These are phyloP conservation scores for Girardinichthys multiradiatus DNA, from an alignment of 2,113 vertebrate species.

Conservation along the genomic window DNA sequence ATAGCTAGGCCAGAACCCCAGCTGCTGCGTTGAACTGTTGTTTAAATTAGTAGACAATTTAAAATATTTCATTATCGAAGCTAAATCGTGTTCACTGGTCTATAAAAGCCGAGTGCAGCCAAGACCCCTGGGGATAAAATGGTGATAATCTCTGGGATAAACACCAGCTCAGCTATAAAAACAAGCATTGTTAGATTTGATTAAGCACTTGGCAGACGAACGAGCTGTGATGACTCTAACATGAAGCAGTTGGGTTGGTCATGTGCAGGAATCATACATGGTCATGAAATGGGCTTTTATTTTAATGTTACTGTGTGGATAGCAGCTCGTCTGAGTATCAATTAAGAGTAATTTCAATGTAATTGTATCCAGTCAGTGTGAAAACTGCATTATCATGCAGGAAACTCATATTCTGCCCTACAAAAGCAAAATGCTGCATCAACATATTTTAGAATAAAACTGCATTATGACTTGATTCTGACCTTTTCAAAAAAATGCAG, in stretches of 20 bases:
- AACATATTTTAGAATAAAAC: slow-evolving; percentile 1
- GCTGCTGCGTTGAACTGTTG: slow-evolving; percentile 63
- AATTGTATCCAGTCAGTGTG: slow-evolving; percentile 29
- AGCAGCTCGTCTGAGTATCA: slow-evolving; percentile 42
- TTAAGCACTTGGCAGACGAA: slow-evolving; percentile 30
- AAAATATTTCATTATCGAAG: slow-evolving; percentile 64
- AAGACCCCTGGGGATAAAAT: slow-evolving; percentile 20
- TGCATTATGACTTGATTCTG: slow-evolving; percentile 15
- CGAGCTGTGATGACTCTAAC: slow-evolving; percentile 34
- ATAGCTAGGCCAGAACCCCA: slow-evolving; percentile 61
- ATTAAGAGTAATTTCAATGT: slow-evolving; percentile 61
- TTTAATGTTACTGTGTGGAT: slow-evolving; percentile 44
- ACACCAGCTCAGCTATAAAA: slow-evolving; percentile 45
- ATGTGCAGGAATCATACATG: slow-evolving; percentile 42
- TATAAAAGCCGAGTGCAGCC: slow-evolving; percentile 19
- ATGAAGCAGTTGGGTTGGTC: slow-evolving; percentile 42
- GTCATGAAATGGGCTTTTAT: slow-evolving; percentile 20
- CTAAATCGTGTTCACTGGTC: slow-evolving; percentile 56
- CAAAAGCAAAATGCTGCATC: slow-evolving; percentile 3
- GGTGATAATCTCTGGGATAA: slow-evolving; percentile 53
- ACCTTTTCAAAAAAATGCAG: slow-evolving; percentile 4
- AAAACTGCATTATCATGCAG: slow-evolving; percentile 12
- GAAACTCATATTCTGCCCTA: slow-evolving; percentile 8
- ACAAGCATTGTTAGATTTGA: slow-evolving; percentile 64
- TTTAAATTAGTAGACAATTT: slow-evolving; percentile 65